phyloP scores from a whole-genome alignment of 2,113 vertebrate species.

The Petroica traversi region DNA sequence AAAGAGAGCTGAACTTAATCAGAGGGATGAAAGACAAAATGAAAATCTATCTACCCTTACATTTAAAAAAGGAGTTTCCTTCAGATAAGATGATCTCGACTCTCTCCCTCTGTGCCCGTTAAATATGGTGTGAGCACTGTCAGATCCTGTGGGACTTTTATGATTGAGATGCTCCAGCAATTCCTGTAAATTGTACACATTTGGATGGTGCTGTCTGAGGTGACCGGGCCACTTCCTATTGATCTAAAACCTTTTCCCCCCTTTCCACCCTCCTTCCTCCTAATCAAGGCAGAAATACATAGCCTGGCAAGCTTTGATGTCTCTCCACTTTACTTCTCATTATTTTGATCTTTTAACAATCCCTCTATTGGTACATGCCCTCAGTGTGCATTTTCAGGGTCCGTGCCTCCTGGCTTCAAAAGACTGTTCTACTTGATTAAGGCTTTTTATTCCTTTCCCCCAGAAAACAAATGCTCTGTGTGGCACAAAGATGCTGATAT shows the following conservation, averaged over 20 bases:
- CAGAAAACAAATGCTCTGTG: constrained; percentile 5
- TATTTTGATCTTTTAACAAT: constrained; percentile 61
- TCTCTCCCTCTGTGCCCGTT: constrained; percentile 35
- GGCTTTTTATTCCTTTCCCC: neutral
- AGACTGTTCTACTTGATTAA: neutral
- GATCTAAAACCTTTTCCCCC: constrained; percentile 26
- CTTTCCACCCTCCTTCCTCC: neutral
- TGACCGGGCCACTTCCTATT: constrained; percentile 22
- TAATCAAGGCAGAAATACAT: constrained; percentile 53
- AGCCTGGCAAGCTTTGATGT: constrained; percentile 60
- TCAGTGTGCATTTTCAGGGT: neutral
- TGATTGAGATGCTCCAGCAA: constrained; percentile 27
- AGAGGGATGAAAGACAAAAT: constrained; percentile 51
- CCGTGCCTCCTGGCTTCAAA: constrained; percentile 31
- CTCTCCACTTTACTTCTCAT: constrained; percentile 34
- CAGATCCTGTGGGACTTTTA: constrained; percentile 43
- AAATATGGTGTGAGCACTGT: constrained; percentile 24
- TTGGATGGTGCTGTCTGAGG: constrained; percentile 16
- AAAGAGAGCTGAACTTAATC: constrained; percentile 48
- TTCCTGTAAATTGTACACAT: constrained; percentile 45
- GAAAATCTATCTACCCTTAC: constrained; percentile 36
- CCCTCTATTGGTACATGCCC: neutral
- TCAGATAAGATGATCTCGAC: constrained; percentile 16
- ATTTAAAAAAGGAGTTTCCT: constrained; percentile 59
- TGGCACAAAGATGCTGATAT: neutral